Evolutionary conservation across 2,888 invertebrate genomes (phyloP).

Genomic region (Torymus auratus): DNA sequence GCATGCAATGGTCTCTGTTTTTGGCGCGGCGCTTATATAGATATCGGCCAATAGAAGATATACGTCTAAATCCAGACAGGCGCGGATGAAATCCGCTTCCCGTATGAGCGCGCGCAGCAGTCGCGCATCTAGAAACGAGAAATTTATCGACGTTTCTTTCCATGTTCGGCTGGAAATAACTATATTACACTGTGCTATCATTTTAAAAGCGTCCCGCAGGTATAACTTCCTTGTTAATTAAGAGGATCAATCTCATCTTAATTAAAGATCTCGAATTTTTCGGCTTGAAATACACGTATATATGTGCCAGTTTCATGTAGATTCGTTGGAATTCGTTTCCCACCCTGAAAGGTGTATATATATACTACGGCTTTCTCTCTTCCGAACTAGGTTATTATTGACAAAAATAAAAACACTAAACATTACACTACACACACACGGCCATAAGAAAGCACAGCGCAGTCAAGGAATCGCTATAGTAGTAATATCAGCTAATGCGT

Average conservation of each 20-base stretch:
- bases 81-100: too few species aligned
- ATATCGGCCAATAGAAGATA: too few species aligned
- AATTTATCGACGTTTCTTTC: too few species aligned
- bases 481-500: conserved; percentile 29
- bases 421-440: background rate
- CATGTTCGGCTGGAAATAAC: too few species aligned
- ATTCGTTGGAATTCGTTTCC: conserved; percentile 2
- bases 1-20: too few species aligned
- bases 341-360: background rate
- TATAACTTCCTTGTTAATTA: background rate
- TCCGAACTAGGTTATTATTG: background rate
- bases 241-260: background rate
- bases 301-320: conserved; percentile 2
- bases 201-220: background rate
- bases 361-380: background rate
- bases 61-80: too few species aligned
- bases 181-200: too few species aligned
- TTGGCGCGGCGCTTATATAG: too few species aligned
- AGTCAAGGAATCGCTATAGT: conserved; percentile 7
- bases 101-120: too few species aligned
- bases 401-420: conserved; percentile 24
- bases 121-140: too few species aligned
- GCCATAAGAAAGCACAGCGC: conserved; percentile 26
- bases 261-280: background rate
- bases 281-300: background rate